Percentiles rank a stretch among this genome's conserved stretches.
These are phyloP conservation scores for Scarus forsteni DNA, from an alignment of 2,797 vertebrate genomes.

Conservation along the genomic window DNA sequence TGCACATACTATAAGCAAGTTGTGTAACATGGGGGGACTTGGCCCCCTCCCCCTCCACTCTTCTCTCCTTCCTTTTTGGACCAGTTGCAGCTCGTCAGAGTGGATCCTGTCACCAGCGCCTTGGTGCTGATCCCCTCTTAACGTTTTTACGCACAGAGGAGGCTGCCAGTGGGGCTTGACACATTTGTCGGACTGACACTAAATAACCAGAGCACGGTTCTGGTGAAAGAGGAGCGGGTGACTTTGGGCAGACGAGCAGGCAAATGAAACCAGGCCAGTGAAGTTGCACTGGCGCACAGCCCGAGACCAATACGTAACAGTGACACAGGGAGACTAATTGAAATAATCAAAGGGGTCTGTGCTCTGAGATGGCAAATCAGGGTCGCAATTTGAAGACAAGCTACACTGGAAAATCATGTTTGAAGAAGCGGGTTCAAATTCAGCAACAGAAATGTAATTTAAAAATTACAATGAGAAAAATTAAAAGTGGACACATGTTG, in stretches of 20 bases:
- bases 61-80: neutral
- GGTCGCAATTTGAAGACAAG: neutral
- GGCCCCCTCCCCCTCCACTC: neutral
- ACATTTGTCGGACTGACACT: neutral
- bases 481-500: no score
- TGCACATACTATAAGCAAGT: slow-evolving; percentile 10
- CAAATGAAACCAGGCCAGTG: slow-evolving; percentile 14
- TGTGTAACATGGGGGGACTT: slow-evolving; percentile 23
- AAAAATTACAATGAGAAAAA: neutral
- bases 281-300: neutral
- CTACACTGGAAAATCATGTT: neutral
- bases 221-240: neutral
- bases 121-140: neutral
- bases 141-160: neutral
- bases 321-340: no score
- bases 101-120: neutral
- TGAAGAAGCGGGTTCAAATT: neutral
- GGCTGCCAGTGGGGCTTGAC: fast-evolving
- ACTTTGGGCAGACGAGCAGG: neutral
- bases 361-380: neutral
- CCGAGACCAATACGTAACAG: neutral
- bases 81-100: neutral
- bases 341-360: neutral
- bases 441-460: neutral
- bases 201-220: neutral